Conservation (phyloP, 2,797 vertebrate genomes). For the Xyrichtys novacula region DNA sequence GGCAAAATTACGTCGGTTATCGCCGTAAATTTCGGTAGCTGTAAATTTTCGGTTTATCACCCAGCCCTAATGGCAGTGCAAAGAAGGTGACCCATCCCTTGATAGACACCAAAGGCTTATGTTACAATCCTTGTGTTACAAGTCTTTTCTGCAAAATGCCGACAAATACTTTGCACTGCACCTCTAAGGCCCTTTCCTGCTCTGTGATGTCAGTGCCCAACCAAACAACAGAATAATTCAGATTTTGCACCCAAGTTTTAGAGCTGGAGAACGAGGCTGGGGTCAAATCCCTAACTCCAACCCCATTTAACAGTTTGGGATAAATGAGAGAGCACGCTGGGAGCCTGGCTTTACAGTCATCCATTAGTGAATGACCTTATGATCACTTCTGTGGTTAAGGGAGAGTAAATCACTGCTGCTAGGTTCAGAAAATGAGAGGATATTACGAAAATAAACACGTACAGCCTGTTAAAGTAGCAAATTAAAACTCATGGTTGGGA, state of each 20-base stretch:
- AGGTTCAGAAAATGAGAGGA: neutral
- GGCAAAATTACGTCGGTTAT: too few relatives aligned
- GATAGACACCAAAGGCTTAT: too few relatives aligned
- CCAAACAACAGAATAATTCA: neutral
- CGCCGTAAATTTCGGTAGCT: too few relatives aligned
- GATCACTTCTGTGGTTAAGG: neutral
- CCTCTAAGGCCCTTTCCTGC: too few relatives aligned
- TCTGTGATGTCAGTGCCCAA: neutral
- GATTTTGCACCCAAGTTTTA: neutral
- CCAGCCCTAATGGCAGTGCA: too few relatives aligned
- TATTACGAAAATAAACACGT: neutral
- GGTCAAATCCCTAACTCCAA: neutral
- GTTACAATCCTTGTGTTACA: too few relatives aligned
- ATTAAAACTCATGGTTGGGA: neutral
- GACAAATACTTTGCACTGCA: too few relatives aligned
- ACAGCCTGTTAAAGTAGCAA: neutral
- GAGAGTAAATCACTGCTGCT: neutral
- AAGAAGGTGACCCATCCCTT: too few relatives aligned
- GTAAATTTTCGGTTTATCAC: too few relatives aligned
- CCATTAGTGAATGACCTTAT: neutral
- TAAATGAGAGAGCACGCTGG: neutral
- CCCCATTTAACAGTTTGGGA: neutral
- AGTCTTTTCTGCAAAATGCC: too few relatives aligned
- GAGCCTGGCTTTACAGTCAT: neutral
- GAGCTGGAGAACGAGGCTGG: neutral